These are phyloP conservation scores for Gallirallus australis DNA, from an alignment of 2,797 vertebrate species.

Conservation along the genomic window DNA sequence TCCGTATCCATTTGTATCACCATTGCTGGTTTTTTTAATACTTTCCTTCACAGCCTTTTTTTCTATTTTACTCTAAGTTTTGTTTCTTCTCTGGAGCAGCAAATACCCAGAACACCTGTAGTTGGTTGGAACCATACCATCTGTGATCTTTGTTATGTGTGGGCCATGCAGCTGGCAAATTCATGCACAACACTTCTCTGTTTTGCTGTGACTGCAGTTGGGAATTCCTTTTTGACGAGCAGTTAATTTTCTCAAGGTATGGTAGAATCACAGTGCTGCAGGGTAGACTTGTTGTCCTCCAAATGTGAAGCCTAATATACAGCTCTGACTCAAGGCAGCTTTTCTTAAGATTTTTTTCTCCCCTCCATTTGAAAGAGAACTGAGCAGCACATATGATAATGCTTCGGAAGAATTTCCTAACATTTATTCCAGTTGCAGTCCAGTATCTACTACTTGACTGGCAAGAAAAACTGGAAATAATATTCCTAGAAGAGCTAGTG, in stretches of 20 bases:
- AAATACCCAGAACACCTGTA: neutral
- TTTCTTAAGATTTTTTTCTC: accelerated
- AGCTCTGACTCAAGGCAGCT: neutral
- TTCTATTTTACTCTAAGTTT: neutral
- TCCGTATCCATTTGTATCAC: neutral
- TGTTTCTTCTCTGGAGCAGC: neutral
- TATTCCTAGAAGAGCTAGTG: neutral
- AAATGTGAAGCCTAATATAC: neutral
- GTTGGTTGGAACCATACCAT: neutral
- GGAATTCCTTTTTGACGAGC: neutral
- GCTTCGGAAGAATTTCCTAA: neutral
- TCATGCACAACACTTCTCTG: neutral
- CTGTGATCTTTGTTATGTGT: neutral
- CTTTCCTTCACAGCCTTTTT: neutral
- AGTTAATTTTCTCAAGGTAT: neutral
- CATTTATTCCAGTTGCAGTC: neutral
- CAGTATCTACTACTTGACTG: neutral
- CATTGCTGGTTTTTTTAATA: neutral
- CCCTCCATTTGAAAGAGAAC: neutral
- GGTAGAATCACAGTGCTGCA: neutral
- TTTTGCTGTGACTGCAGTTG: neutral
- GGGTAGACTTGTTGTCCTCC: neutral
- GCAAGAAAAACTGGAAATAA: neutral
- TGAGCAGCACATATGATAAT: neutral
- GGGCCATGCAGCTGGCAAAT: neutral